Conservation (phyloP, 2,113 vertebrate species). For the Cheirogaleus medius region DNA sequence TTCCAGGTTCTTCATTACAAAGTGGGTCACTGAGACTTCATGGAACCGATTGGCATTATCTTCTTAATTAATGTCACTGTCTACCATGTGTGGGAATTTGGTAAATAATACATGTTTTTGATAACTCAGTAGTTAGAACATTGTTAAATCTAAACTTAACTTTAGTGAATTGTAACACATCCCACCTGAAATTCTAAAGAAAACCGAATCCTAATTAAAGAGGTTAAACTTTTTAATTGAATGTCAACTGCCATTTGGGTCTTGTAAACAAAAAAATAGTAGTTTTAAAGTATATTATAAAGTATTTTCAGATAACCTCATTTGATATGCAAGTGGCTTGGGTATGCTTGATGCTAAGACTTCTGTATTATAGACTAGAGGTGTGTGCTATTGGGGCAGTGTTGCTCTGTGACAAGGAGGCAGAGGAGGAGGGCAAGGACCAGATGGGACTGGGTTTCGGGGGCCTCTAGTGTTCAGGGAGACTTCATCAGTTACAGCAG, state of each 20-base stretch:
- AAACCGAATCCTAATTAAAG: conserved; percentile 36
- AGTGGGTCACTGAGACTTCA: not conserved
- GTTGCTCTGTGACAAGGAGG: not conserved
- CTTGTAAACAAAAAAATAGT: not conserved
- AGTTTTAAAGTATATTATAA: not conserved
- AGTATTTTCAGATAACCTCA: not conserved
- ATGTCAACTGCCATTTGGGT: conserved; percentile 20
- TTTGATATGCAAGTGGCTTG: not conserved
- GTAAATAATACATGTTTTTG: conserved; percentile 11
- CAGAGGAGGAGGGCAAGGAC: not conserved
- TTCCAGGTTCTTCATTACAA: not conserved
- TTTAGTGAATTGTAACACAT: conserved; percentile 25
- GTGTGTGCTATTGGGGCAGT: not conserved
- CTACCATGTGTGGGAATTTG: not conserved
- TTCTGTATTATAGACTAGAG: not conserved
- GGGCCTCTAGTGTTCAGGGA: not conserved
- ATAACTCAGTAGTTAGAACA: not conserved
- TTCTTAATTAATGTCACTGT: conserved; percentile 42
- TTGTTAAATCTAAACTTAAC: conserved; percentile 14
- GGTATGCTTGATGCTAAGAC: not conserved
- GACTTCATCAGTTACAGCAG: not conserved
- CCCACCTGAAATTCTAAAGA: not conserved
- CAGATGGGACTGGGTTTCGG: not conserved
- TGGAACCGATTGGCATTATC: not conserved
- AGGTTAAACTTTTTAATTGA: conserved; percentile 12